A percentile compares a stretch with the other conserved stretches of the same genome.
Evolutionary conservation across 2,113 vertebrate species (phyloP).

Genomic region (Cyprinus carpio): DNA sequence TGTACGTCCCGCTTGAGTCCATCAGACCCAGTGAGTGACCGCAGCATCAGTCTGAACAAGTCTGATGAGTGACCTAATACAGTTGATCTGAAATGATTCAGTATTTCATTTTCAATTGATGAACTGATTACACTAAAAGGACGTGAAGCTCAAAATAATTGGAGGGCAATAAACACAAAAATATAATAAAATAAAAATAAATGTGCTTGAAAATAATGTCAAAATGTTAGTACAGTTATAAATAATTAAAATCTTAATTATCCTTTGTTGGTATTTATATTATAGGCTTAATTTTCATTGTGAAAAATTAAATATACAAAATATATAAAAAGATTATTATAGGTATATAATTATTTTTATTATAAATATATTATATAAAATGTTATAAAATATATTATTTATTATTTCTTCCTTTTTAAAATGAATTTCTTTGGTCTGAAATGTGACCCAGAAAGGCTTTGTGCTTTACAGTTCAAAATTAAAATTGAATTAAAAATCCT

Average conservation of each 20-base stretch:
- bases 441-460: not conserved
- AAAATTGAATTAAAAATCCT: too few species aligned
- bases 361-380: not conserved
- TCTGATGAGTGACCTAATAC: not conserved
- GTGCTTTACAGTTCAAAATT: not conserved
- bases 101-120: not conserved
- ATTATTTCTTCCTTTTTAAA: not conserved
- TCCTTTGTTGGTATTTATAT: not conserved
- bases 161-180: not conserved
- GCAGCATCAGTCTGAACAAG: not conserved
- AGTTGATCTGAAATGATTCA: not conserved
- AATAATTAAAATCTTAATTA: not conserved
- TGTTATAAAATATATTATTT: not conserved
- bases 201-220: not conserved
- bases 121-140: not conserved
- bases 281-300: not conserved
- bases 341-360: not conserved
- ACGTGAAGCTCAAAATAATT: not conserved
- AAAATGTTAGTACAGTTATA: not conserved
- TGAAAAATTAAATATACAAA: too few species aligned
- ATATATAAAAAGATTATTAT: not conserved
- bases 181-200: too few species aligned
- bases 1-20: slow-evolving; percentile 87
- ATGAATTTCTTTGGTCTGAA: not conserved
- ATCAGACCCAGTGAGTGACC: slow-evolving; percentile 89